Evolutionary conservation across 2,797 vertebrate genomes (phyloP), one percentile per base, ranked within the genome.

Genomic region (Sebastolobus altivelis): DNA sequence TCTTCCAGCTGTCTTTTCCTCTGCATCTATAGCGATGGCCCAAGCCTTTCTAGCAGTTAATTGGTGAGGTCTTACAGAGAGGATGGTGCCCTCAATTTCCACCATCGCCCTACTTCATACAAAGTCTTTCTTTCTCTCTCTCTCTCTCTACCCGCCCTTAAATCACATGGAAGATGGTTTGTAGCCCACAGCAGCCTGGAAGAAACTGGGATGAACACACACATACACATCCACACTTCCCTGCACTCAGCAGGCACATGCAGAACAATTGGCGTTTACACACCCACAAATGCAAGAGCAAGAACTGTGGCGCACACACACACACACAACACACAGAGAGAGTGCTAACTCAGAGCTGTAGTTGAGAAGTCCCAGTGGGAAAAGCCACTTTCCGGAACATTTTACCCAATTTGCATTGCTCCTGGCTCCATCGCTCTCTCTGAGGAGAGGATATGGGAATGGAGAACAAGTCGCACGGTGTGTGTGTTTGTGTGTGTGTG

Each of bases 361-460:
- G 89, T 81, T 81, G 86, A 89, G 85, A 84, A 79, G 86, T 91
- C 92, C 92, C 93, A 74, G 70, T 86, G 93, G 93, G 92, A 93
- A 90, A 91, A 93, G 88, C 73, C 88, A 90, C 91, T 95, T 94
- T 94, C 92, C 89, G 88, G 89, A 94, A 94, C 93, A 91, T 94
- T 95, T 94, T 94, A 94, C 91, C 88, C 92, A 93, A 94, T 95
- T 94, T 94, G 91, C 94, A 94, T 94, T 83, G 93, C 93, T 94
- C 49, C 83, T 88, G 93, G 94, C 94, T 92, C 73, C 77, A 77
- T 84, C 61, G 52, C 83, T 69, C 81, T 91, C 91, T 92, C 85
- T 16, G 68, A 82, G 78, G 84, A 90, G 82, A 80, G 66, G 72
- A 88, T 67, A 88, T 79, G 77, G 79, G 82, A 87, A 80, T 67